A percentile compares a stretch with the other conserved stretches of the same genome.
These are phyloP conservation scores for Leptatherina wallacei DNA, from an alignment of 2,797 vertebrate species.

Conservation along the genomic window DNA sequence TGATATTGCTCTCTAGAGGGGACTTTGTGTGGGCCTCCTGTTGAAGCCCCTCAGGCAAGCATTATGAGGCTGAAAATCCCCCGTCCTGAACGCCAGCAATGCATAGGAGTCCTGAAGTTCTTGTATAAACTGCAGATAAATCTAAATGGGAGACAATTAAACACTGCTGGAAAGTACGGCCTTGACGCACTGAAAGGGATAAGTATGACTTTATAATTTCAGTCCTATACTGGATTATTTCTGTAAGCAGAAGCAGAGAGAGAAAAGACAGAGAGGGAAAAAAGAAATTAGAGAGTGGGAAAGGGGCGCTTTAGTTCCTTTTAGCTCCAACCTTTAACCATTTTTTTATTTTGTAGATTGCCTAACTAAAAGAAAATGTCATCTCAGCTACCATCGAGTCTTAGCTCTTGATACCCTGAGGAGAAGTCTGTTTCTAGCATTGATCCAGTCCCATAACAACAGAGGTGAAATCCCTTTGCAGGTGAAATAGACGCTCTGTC, in stretches of 20 bases:
- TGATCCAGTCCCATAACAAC: constrained; percentile 77
- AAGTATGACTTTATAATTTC: constrained; percentile 53
- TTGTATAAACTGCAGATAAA: constrained; percentile 65
- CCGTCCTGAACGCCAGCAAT: constrained; percentile 41
- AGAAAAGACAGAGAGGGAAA: constrained; percentile 5
- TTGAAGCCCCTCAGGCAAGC: constrained; percentile 53
- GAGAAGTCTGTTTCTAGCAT: constrained; percentile 69
- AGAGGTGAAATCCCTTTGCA: constrained; percentile 68
- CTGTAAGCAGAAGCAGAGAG: constrained; percentile 19
- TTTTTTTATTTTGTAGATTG: constrained; percentile 62
- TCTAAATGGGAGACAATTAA: constrained; percentile 58
- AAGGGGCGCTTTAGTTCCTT: constrained; percentile 41
- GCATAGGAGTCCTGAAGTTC: constrained; percentile 46
- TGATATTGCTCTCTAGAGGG: constrained; percentile 68
- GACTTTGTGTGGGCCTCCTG: constrained; percentile 51
- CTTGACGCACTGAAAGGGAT: constrained; percentile 62
- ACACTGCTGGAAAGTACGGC: constrained; percentile 43
- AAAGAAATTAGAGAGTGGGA: constrained; percentile 46
- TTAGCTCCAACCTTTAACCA: constrained; percentile 50
- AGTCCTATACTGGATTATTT: constrained; percentile 40
- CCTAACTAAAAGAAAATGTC: constrained; percentile 66
- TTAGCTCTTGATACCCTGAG: constrained; percentile 55
- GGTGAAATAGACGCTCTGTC: constrained; percentile 67
- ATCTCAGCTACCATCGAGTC: constrained; percentile 56
- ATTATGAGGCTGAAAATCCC: constrained; percentile 54